A percentile compares a stretch with the other conserved stretches of the same genome.
Evolutionary conservation across 2,888 invertebrate species (phyloP).

Genomic region (Cosmopolites sordidus): DNA sequence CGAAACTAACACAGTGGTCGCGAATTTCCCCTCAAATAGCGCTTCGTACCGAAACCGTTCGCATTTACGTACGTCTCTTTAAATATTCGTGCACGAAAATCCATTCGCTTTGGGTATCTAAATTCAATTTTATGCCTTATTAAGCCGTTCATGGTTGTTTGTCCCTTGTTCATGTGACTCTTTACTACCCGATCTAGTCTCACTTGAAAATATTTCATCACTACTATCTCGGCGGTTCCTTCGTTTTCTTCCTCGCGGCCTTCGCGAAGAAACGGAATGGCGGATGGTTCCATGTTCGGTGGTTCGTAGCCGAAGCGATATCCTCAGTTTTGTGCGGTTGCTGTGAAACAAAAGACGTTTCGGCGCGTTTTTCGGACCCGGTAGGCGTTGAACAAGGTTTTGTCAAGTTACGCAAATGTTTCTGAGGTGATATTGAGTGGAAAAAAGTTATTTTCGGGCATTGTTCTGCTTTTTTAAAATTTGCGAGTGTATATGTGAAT

Average conservation of each 20-base stretch:
- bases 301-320: background rate
- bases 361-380: constrained; percentile 14
- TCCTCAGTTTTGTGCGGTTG: constrained; percentile 15
- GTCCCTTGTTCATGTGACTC: no score
- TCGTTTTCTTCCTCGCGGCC: constrained; percentile 8
- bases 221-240: background rate
- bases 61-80: constrained; percentile 6
- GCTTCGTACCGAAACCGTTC: constrained; percentile 15
- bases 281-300: constrained; percentile 11
- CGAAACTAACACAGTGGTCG: constrained; percentile 21
- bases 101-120: constrained; percentile 2
- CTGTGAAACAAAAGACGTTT: constrained; percentile 21
- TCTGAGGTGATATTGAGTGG: constrained; percentile 10
- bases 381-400: constrained; percentile 18
- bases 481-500: background rate
- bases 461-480: background rate
- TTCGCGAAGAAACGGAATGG: constrained; percentile 19
- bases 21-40: constrained; percentile 21
- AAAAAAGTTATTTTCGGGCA: constrained; percentile 1
- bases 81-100: constrained; percentile 6
- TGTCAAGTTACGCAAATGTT: constrained; percentile 19
- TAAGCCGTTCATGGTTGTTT: no score
- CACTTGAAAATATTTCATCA: background rate
- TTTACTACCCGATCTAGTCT: no score
- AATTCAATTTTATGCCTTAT: no score